A percentile compares a stretch with the other conserved stretches of the same genome.
Conservation (phyloP, 2,888 invertebrate genomes). For the Entomobrya multifasciata region DNA sequence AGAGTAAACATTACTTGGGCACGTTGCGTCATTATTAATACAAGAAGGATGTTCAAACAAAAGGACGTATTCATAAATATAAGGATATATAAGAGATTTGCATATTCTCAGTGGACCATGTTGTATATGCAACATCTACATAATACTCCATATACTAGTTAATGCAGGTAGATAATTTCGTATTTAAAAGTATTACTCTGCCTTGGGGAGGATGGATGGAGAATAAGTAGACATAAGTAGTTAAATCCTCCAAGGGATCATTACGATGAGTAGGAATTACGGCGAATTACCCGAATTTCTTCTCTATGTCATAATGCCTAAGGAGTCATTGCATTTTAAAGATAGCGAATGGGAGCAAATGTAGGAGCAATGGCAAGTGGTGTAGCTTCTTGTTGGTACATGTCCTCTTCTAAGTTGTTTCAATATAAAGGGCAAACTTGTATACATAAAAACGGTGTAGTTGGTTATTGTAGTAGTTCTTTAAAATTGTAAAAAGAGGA, state of each 20-base stretch:
- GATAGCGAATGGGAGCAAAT: slow-evolving; percentile 36
- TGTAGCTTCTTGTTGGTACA: background rate
- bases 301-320: slow-evolving; percentile 66
- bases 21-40: slow-evolving; percentile 45
- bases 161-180: background rate
- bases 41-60: slow-evolving; percentile 22
- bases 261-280: slow-evolving; percentile 79
- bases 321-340: slow-evolving; percentile 66
- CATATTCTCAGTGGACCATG: slow-evolving; percentile 1
- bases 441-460: background rate
- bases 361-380: background rate
- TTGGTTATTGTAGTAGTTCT: slow-evolving; percentile 30
- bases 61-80: background rate
- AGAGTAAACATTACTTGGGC: slow-evolving; percentile 43
- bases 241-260: slow-evolving; percentile 79
- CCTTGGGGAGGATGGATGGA: slow-evolving; percentile 45
- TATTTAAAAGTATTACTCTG: background rate
- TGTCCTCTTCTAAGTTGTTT: slow-evolving; percentile 24
- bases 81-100: slow-evolving; percentile 8
- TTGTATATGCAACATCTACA: background rate
- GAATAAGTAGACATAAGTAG: slow-evolving; percentile 72
- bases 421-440: slow-evolving; percentile 27
- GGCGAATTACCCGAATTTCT: slow-evolving; percentile 76
- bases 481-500: slow-evolving; percentile 58
- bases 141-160: no score